A percentile compares a stretch with the other conserved stretches of the same genome.
Conservation (phyloP, 1,140 invertebrate genomes). For the Caerostris extrusa region DNA sequence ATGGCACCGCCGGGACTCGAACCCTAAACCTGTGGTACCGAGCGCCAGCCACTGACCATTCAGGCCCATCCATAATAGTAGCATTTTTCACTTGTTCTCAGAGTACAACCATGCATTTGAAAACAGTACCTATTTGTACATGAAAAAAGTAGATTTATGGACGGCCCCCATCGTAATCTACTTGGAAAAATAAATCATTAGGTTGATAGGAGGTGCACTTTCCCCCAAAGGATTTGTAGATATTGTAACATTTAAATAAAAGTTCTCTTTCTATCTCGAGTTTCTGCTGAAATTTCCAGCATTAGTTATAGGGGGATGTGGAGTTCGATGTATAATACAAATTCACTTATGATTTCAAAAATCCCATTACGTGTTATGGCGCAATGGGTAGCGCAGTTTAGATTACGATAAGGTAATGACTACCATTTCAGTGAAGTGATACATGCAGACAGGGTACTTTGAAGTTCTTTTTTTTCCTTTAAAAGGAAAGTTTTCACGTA, state of each 20-base stretch:
- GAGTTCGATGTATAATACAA: background rate
- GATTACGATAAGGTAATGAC: background rate
- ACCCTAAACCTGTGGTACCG: no score
- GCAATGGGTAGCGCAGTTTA: background rate
- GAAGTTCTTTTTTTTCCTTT: no score
- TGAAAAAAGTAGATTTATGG: background rate
- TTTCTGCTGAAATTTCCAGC: background rate
- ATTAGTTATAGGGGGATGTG: background rate
- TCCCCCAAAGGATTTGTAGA: background rate
- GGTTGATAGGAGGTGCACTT: background rate
- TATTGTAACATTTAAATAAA: background rate
- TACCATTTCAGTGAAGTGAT: background rate
- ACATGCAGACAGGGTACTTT: no score
- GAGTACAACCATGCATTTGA: no score
- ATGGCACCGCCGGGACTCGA: no score
- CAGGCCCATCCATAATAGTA: no score
- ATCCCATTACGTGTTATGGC: background rate
- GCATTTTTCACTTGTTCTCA: no score
- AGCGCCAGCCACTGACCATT: no score
- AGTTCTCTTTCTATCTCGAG: background rate
- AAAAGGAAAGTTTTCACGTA: no score
- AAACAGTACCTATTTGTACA: no score
- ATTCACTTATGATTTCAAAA: slow-evolving; percentile 8
- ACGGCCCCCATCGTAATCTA: background rate
- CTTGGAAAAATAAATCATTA: background rate